These are phyloP conservation scores for Hippoglossus stenolepis DNA, from an alignment of 2,113 vertebrate species.

Conservation along the genomic window DNA sequence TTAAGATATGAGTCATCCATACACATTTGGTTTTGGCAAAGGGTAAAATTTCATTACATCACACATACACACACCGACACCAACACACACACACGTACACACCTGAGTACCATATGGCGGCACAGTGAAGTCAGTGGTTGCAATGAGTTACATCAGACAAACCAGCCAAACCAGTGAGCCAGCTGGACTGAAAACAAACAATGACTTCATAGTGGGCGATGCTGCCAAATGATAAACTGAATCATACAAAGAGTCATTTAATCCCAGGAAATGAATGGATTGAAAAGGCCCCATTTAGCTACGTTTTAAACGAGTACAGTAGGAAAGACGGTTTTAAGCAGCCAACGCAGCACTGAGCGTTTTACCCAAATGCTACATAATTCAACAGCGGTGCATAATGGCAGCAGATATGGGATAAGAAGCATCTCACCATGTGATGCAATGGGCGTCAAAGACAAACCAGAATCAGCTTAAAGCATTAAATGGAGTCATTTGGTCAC, in stretches of 20 bases:
- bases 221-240: slow-evolving; percentile 50
- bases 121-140: slow-evolving; percentile 48
- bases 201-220: slow-evolving; percentile 49
- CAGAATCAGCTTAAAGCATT: too few relatives aligned
- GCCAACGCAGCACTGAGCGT: background rate
- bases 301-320: background rate
- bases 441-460: too few relatives aligned
- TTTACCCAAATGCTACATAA: background rate
- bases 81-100: background rate
- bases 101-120: slow-evolving; percentile 51
- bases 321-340: background rate
- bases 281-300: background rate
- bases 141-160: slow-evolving; percentile 62
- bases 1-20: too few relatives aligned
- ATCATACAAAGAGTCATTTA: slow-evolving; percentile 25
- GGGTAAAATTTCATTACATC: slow-evolving; percentile 18
- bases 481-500: background rate
- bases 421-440: too few relatives aligned
- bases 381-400: background rate
- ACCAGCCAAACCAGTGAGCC: slow-evolving; percentile 49
- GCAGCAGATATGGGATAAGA: background rate
- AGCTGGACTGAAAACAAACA: slow-evolving; percentile 64
- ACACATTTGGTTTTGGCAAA: too few relatives aligned
- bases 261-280: slow-evolving; percentile 27
- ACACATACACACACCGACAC: background rate